Base-by-base conservation (phyloP, 2,113 vertebrate genomes). In the Xiphophorus maculatus region DNA sequence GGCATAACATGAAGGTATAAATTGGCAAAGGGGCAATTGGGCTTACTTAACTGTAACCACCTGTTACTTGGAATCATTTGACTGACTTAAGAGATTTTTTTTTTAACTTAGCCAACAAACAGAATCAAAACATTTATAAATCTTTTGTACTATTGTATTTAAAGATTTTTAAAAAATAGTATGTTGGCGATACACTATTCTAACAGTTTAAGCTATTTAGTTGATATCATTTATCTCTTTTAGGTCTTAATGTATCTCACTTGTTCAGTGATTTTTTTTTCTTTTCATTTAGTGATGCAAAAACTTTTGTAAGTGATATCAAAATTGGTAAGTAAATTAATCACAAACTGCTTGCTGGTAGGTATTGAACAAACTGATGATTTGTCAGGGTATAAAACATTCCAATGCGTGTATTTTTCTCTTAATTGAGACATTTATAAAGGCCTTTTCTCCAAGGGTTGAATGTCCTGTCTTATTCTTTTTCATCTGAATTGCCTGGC, bases 341-440 rank as follows among this genome's bases (percentile, higher is more conserved):
- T 42, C 32, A 74, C 0, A 0, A 79, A 69, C 73, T 67, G 35
- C 35, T 69, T 30, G 14, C 25, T 10, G 0, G 32, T 73, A 58
- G 33, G 37, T 13, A 27, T 5, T 64, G 63, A 64, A 71, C 25
- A 40, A 86, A 70, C 19, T 75, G 15, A 22, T 30, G 0, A 65
- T 25, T 61, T 80, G 25, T 84, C 40, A 64, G 12, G 35, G 27
- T 67, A 30, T 28, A 71, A 76, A 14, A 70, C 17, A 48, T 27
- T 71, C 44, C 13, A n/a, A 77, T 63, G n/a, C 4, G 73, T 75
- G 29, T 70, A 33, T 83, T 77, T 78, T 83, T 65, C 48, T 80
- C 30, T 77, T 88, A 79, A 77, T 89, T 77, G 72, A 80, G 77
- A 22, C 69, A 77, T 81, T 82, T 76, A 73, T 71, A 88, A 77